Evolutionary conservation across 2,888 invertebrate species (phyloP), one percentile per base, ranked within the genome.

Genomic region (Nomada fabriciana): DNA sequence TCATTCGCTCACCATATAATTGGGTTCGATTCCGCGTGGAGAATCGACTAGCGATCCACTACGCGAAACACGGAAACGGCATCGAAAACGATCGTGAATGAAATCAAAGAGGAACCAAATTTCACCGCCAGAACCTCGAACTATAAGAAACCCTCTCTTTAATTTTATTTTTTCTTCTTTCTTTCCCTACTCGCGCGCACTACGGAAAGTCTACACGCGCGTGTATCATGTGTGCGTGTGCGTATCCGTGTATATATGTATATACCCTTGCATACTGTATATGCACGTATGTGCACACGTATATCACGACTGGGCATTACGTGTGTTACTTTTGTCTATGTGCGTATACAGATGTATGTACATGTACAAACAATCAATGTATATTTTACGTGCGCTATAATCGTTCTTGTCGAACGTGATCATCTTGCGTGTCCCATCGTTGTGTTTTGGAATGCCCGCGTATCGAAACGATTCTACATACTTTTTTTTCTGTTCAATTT

Each of bases 271-370:
- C 68, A 71, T 75, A 47, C 59, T 47, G 43, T 59, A 57, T 47
- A 42, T 23, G 69, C 43, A 47, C 50, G 18, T 29, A 18, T 74
- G 52, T 70, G 57, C 81, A 84, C 81, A 80, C 68, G 80, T 80
- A 77, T 69, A 78, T 81, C 82, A 82, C 74, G 68, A 76, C 64
- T 79, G 86, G 86, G 80, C 81, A 86, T 88, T 89, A 86, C 83
- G 70, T 83, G 80, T 86, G 73, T 83, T 65, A 36, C 72, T 76
- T 86, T 60, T 72, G 59, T 86, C 57, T 76, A 78, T 80, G 63
- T 75, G 77, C 73, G 70, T 85, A 82, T 83, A 85, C 63, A 70
- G 60, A 60, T 71, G 72, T 52, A 64, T 67, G 65, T 68, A 73
- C 63, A 68, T 61, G 43, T 61, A 50, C 61, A 68, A 61, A 55